phyloP scores from a whole-genome alignment of 35 echinoderm and acorn worm genomes.

The Ptychodera flava region DNA sequence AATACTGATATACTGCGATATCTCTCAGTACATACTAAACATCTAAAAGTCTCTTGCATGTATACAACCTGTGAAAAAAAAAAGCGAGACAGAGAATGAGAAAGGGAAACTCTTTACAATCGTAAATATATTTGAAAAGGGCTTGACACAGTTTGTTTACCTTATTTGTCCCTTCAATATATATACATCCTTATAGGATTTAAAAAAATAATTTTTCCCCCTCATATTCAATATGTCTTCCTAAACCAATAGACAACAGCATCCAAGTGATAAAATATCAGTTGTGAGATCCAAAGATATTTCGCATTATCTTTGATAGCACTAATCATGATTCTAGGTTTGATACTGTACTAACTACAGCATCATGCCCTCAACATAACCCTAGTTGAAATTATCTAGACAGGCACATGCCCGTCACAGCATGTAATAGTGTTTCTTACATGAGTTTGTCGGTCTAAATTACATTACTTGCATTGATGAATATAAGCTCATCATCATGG shows the following conservation, averaged over 20 bases:
- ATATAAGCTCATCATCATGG: no score
- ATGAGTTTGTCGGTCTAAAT: no score
- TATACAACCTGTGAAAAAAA: conserved; percentile 67
- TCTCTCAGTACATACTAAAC: conserved; percentile 62
- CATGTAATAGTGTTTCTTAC: no score
- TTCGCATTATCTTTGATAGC: no score
- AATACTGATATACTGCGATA: conserved; percentile 69
- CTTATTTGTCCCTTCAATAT: background rate
- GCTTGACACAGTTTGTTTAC: background rate
- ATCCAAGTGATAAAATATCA: no score
- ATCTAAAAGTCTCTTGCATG: conserved; percentile 74
- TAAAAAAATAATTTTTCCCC: background rate
- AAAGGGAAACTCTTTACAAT: background rate
- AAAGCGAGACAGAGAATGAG: conserved; percentile 3
- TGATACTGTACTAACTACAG: no score
- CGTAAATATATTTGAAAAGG: background rate
- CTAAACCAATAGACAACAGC: background rate
- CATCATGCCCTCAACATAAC: no score
- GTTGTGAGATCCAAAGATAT: no score
- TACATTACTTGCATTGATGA: no score
- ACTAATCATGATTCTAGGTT: no score
- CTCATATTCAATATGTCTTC: background rate
- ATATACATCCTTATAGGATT: background rate
- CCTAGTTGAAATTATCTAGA: no score
- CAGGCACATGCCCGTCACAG: no score